Evolutionary conservation across 1,140 invertebrate species (phyloP).

Genomic region (Brachionus paranguensis): DNA sequence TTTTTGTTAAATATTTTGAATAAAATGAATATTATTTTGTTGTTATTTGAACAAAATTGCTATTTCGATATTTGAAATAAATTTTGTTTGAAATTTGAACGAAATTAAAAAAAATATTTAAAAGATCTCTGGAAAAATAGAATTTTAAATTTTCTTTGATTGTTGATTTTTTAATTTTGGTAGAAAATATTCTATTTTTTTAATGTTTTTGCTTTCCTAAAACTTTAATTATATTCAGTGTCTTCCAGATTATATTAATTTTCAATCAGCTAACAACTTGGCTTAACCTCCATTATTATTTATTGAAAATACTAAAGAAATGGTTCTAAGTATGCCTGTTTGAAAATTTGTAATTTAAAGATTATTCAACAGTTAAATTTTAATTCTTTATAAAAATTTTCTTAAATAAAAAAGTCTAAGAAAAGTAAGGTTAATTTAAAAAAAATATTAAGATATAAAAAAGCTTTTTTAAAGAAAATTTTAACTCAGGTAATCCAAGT

Average conservation of each 20-base stretch:
- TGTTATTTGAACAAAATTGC: neutral
- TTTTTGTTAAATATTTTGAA: neutral
- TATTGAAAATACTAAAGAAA: neutral
- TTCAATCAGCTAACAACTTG: neutral
- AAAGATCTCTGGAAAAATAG: neutral
- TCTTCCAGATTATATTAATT: neutral
- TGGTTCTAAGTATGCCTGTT: neutral
- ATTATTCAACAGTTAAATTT: neutral
- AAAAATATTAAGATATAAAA: neutral
- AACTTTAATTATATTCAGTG: neutral
- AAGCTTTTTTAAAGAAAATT: neutral
- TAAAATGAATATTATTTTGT: slow-evolving; percentile 2
- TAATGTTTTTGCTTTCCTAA: neutral
- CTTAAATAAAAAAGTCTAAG: neutral
- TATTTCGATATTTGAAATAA: neutral
- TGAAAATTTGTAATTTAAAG: neutral
- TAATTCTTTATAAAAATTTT: neutral
- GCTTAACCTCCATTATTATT: neutral
- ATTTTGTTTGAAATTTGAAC: neutral
- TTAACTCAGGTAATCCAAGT: neutral
- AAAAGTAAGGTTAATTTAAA: no score
- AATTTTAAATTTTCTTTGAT: neutral
- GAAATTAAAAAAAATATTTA: neutral
- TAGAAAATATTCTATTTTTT: neutral
- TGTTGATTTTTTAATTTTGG: neutral